Conservation (phyloP, 2,797 vertebrate species). For the Arrhamphus sclerolepis region DNA sequence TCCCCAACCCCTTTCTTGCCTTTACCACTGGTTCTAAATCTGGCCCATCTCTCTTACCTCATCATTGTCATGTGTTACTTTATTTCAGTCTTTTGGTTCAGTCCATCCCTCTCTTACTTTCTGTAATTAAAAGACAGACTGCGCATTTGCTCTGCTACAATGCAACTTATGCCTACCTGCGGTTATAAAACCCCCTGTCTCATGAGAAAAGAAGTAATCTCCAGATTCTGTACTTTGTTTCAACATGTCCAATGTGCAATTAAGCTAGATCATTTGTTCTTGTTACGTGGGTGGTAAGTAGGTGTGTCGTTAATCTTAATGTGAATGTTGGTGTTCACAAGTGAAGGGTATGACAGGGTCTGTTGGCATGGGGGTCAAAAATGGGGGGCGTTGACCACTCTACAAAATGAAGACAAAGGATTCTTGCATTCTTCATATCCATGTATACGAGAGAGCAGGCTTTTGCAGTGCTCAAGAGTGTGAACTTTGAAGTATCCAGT, state of each 20-base stretch:
- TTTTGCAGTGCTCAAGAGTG: too few species aligned
- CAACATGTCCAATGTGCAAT: slow-evolving; percentile 71
- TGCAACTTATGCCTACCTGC: slow-evolving; percentile 33
- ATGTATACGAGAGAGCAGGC: too few species aligned
- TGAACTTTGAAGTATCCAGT: too few species aligned
- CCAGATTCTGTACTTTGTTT: slow-evolving; percentile 54
- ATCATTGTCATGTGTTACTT: slow-evolving; percentile 17
- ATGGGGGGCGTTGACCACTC: too few species aligned
- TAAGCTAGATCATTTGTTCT: slow-evolving; percentile 68
- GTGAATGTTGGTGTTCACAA: slow-evolving; percentile 61
- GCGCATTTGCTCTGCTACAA: slow-evolving; percentile 7
- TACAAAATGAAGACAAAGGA: too few species aligned
- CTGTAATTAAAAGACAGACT: slow-evolving; percentile 25
- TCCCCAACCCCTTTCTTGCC: not conserved
- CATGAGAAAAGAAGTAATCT: slow-evolving; percentile 60
- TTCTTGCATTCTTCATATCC: too few species aligned
- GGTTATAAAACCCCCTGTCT: slow-evolving; percentile 38
- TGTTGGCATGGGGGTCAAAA: not conserved
- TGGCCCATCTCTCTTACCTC: slow-evolving; percentile 9
- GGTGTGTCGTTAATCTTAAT: slow-evolving; percentile 71
- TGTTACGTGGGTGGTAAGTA: slow-evolving; percentile 72
- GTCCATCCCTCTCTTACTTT: slow-evolving; percentile 4
- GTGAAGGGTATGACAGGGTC: slow-evolving; percentile 43
- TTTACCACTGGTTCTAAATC: slow-evolving; percentile 2
- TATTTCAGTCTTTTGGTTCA: slow-evolving; percentile 15